These are phyloP conservation scores for Gymnosoma rotundatum DNA, from an alignment of 2,888 invertebrate species.

Conservation along the genomic window DNA sequence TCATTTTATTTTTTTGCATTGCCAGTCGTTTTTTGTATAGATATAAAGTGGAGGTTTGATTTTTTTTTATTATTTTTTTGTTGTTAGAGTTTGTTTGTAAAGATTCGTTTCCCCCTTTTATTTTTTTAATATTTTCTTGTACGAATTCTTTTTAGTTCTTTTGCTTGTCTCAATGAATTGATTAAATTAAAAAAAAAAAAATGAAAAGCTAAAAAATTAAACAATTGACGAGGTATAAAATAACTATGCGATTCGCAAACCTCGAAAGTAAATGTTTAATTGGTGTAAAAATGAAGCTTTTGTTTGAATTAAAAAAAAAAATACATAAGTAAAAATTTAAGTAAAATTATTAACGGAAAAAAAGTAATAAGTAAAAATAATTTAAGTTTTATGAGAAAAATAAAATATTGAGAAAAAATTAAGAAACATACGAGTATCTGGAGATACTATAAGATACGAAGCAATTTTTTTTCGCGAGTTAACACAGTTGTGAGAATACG, in stretches of 20 bases:
- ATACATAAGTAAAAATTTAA: background rate
- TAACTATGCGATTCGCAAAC: background rate
- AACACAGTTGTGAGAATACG: no score
- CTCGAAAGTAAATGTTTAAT: background rate
- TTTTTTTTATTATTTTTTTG: background rate
- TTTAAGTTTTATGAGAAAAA: no score
- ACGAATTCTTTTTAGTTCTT: background rate
- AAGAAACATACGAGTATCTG: no score
- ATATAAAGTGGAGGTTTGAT: background rate
- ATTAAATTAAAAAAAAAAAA: slow-evolving; percentile 25
- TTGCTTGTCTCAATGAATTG: slow-evolving; percentile 27
- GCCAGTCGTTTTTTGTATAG: slow-evolving; percentile 31
- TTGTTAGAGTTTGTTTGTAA: slow-evolving; percentile 26
- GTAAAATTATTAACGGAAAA: background rate
- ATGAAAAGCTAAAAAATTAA: slow-evolving; percentile 11
- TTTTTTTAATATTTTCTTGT: background rate
- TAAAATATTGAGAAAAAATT: no score
- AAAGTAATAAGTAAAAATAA: background rate
- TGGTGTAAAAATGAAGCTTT: background rate
- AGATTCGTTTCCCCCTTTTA: background rate
- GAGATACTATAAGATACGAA: no score
- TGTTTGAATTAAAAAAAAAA: no score
- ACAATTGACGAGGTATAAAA: slow-evolving; percentile 22
- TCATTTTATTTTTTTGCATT: slow-evolving; percentile 42
- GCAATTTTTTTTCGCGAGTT: no score